Evolutionary conservation across 2,888 invertebrate genomes (phyloP).

Genomic region (Aethes cnicana): DNA sequence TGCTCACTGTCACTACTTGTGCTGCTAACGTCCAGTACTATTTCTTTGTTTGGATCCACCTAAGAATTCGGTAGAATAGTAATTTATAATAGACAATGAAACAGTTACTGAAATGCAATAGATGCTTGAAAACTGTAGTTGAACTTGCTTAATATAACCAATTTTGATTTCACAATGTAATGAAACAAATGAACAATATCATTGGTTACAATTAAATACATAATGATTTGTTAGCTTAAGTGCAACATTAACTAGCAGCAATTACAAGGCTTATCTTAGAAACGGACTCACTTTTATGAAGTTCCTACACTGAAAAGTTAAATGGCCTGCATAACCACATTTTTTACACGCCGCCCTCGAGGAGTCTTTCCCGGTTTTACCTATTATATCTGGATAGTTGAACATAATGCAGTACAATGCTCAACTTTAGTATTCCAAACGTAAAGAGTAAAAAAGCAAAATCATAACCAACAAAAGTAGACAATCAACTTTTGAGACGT

Average conservation of each 20-base stretch:
- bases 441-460: too few relatives aligned
- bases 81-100: too few relatives aligned
- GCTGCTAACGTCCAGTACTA: slow-evolving; percentile 95
- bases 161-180: too few relatives aligned
- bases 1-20: slow-evolving; percentile 94
- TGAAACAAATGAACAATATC: slow-evolving; percentile 16
- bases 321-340: slow-evolving; percentile 97
- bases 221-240: too few relatives aligned
- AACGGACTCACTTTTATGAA: slow-evolving; percentile 91
- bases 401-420: slow-evolving; percentile 55
- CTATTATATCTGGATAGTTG: slow-evolving; percentile 65
- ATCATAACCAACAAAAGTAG: neutral
- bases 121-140: too few relatives aligned
- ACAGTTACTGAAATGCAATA: too few relatives aligned
- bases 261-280: too few relatives aligned
- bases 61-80: too few relatives aligned
- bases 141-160: too few relatives aligned
- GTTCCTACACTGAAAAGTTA: slow-evolving; percentile 97
- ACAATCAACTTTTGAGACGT: slow-evolving; percentile 32
- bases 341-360: slow-evolving; percentile 95
- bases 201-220: neutral
- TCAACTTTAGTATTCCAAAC: too few relatives aligned
- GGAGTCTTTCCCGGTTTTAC: slow-evolving; percentile 85
- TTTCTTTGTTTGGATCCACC: slow-evolving; percentile 96
- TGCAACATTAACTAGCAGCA: too few relatives aligned